Evolutionary conservation across 2,113 vertebrate species (phyloP).

Genomic region (Myanophis thanlyinensis): DNA sequence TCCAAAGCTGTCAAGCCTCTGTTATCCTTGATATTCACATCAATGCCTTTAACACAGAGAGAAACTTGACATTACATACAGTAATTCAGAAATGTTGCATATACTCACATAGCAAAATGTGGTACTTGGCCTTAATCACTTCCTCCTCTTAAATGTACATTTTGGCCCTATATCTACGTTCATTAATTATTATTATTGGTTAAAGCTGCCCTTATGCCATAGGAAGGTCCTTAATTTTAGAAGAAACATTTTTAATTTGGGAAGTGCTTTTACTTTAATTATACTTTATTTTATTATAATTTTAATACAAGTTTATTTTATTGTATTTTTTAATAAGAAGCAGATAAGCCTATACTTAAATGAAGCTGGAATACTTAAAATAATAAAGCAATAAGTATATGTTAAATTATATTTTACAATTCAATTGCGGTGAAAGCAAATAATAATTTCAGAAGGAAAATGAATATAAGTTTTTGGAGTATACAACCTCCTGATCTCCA

Average conservation of each 20-base stretch:
- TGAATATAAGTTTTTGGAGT: not conserved
- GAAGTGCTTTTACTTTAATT: not conserved
- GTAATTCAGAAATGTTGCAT: not conserved
- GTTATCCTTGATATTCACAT: slow-evolving; percentile 88
- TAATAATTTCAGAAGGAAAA: not conserved
- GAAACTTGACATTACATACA: not conserved
- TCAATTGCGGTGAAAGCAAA: not conserved
- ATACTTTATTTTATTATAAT: not conserved
- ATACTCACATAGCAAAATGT: not conserved
- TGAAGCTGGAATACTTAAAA: not conserved
- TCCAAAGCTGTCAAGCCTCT: slow-evolving; percentile 90
- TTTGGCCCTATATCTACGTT: not conserved
- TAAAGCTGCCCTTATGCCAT: not conserved
- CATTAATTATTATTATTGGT: not conserved
- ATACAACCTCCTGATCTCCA: not conserved
- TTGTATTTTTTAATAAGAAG: not conserved
- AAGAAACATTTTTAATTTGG: not conserved
- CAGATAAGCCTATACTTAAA: not conserved
- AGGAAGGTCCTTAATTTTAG: not conserved
- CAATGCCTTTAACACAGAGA: slow-evolving; percentile 75
- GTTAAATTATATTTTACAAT: not conserved
- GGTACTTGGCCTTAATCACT: not conserved
- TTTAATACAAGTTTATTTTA: not conserved
- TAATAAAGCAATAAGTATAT: not conserved
- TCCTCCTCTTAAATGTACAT: not conserved